These are phyloP conservation scores for Blastobasis lacticolella DNA, from an alignment of 2,888 invertebrate species.

Conservation along the genomic window DNA sequence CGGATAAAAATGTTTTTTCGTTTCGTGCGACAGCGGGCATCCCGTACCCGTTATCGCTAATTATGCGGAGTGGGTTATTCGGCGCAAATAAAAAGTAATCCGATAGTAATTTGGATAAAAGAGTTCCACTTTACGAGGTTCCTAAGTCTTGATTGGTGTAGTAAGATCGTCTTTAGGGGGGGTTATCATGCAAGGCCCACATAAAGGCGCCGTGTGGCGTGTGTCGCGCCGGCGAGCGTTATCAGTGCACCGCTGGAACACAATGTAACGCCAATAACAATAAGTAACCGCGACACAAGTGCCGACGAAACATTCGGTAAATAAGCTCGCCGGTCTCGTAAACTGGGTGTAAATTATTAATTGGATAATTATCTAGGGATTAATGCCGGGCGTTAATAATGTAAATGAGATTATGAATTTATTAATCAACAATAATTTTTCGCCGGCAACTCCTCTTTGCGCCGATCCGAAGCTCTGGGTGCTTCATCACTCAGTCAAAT, in stretches of 20 bases:
- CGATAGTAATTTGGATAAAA: constrained; percentile 56
- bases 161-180: constrained; percentile 44
- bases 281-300: neutral
- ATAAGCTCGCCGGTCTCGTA: too few species aligned
- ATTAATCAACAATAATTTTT: constrained; percentile 60
- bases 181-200: constrained; percentile 54
- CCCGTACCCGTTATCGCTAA: constrained; percentile 44
- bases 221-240: constrained; percentile 38
- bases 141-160: constrained; percentile 41
- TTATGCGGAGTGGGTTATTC: constrained; percentile 51
- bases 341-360: constrained; percentile 26
- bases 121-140: constrained; percentile 48
- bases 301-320: too few species aligned
- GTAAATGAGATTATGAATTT: constrained; percentile 47
- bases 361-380: constrained; percentile 36
- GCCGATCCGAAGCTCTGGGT: constrained; percentile 62
- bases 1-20: constrained; percentile 20
- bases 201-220: constrained; percentile 48
- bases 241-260: constrained; percentile 32
- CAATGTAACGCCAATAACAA: constrained; percentile 17
- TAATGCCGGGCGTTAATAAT: constrained; percentile 42
- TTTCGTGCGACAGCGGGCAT: constrained; percentile 21
- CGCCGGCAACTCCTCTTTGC: constrained; percentile 67
- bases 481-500: constrained; percentile 74
- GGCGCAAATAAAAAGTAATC: constrained; percentile 53